phyloP scores from a whole-genome alignment of 2,113 vertebrate genomes.

The Esox niger region DNA sequence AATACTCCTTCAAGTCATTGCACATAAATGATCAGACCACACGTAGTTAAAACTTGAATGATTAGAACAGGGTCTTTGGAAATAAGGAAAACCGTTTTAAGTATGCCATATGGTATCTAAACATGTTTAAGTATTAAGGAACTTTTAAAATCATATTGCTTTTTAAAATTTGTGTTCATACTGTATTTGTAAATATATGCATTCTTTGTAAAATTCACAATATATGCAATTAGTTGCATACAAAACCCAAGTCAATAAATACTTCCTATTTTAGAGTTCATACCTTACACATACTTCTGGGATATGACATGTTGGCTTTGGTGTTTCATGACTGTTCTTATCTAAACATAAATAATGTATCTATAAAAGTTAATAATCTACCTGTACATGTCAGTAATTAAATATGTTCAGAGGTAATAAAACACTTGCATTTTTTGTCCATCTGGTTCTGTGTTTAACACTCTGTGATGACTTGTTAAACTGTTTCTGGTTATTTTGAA shows the following conservation, averaged over 20 bases:
- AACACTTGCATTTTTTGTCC: slow-evolving; percentile 38
- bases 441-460: slow-evolving; percentile 21
- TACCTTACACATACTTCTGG: slow-evolving; percentile 2
- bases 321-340: slow-evolving; percentile 62
- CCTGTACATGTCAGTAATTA: slow-evolving; percentile 59
- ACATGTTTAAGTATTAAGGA: slow-evolving; percentile 9
- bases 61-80: slow-evolving; percentile 5
- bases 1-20: slow-evolving; percentile 65
- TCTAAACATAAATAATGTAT: slow-evolving; percentile 78
- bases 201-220: not conserved
- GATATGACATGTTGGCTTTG: slow-evolving; percentile 39
- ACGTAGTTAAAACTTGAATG: slow-evolving; percentile 28
- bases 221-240: not conserved
- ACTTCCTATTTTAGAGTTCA: not conserved
- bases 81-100: not conserved
- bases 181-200: not conserved
- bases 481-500: slow-evolving; percentile 12
- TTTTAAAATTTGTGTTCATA: slow-evolving; percentile 17
- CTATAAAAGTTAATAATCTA: slow-evolving; percentile 74
- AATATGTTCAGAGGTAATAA: slow-evolving; percentile 55
- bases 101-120: slow-evolving; percentile 17
- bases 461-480: slow-evolving; percentile 8
- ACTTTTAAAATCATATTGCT: not conserved
- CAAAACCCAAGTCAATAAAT: not conserved
- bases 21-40: slow-evolving; percentile 58